These are phyloP conservation scores for Caranx melampygus DNA, from an alignment of 2,113 vertebrate genomes.

Conservation along the genomic window DNA sequence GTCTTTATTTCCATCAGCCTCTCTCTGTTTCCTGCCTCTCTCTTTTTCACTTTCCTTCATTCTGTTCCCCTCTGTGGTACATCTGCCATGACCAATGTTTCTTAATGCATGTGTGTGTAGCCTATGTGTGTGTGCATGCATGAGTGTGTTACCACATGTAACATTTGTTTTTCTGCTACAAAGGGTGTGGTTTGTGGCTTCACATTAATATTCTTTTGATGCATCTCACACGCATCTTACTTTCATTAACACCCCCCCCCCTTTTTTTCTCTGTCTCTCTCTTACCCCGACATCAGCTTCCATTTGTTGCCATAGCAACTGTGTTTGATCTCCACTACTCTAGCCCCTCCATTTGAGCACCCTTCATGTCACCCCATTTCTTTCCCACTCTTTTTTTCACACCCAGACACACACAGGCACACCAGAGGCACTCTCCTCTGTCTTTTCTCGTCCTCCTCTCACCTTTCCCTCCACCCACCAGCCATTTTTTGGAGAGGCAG, in stretches of 20 bases:
- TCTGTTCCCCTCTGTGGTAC: background rate
- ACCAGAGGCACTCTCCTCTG: conserved; percentile 8
- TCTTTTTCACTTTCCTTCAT: background rate
- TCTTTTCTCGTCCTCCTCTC: conserved; percentile 23
- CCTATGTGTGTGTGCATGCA: background rate
- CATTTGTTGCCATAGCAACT: conserved; percentile 85
- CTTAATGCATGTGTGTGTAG: background rate
- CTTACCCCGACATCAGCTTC: conserved; percentile 65
- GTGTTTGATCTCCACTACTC: conserved; percentile 73
- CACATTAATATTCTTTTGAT: conserved; percentile 47
- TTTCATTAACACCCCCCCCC: conserved; percentile 52
- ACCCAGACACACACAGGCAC: conserved; percentile 12
- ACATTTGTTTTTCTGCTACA: conserved; percentile 15
- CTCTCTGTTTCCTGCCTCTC: too few species aligned
- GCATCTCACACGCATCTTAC: conserved; percentile 24
- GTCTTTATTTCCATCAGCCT: background rate
- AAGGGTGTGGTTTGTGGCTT: conserved; percentile 37
- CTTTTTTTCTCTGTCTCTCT: background rate
- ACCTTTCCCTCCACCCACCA: conserved; percentile 8
- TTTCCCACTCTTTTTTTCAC: background rate
- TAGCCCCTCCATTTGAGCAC: conserved; percentile 49
- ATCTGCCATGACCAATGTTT: conserved; percentile 1
- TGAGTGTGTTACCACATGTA: background rate
- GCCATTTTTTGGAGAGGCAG: conserved; percentile 9
- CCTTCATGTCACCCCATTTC: conserved; percentile 52